Evolutionary conservation across 2,797 vertebrate genomes (phyloP).

Genomic region (Falco cherrug): DNA sequence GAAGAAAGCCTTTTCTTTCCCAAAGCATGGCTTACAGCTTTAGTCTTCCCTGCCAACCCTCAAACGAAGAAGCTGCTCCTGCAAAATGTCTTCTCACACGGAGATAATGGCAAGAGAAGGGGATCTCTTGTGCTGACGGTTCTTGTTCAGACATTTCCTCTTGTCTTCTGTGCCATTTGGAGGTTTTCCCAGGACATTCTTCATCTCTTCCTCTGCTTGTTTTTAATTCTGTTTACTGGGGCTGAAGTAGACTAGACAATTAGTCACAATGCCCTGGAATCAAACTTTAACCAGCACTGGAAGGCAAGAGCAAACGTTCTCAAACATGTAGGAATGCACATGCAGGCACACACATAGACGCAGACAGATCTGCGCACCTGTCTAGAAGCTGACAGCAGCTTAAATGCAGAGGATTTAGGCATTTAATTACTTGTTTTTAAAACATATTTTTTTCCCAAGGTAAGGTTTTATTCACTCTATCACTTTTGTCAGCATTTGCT

Average conservation of each 20-base stretch:
- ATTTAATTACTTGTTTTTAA: background rate
- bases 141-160: conserved; percentile 48
- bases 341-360: background rate
- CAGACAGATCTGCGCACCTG: background rate
- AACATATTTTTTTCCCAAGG: background rate
- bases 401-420: background rate
- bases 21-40: background rate
- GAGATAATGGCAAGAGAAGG: conserved; percentile 1
- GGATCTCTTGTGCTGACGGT: conserved; percentile 39
- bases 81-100: background rate
- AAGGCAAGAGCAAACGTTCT: conserved; percentile 40
- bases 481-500: background rate
- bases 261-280: conserved; percentile 54
- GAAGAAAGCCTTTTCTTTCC: conserved; percentile 1
- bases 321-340: background rate
- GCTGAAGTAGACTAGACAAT: conserved; percentile 52
- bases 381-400: background rate
- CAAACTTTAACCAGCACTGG: conserved; percentile 54
- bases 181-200: conserved; percentile 67
- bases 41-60: background rate
- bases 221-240: conserved; percentile 63
- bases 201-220: conserved; percentile 56
- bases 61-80: background rate
- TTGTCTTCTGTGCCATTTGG: conserved; percentile 40
- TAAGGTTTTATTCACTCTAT: background rate